Evolutionary conservation across 2,888 invertebrate species (phyloP), one percentile per base, ranked within the genome.

Genomic region (Polydrusus pterygomalis): DNA sequence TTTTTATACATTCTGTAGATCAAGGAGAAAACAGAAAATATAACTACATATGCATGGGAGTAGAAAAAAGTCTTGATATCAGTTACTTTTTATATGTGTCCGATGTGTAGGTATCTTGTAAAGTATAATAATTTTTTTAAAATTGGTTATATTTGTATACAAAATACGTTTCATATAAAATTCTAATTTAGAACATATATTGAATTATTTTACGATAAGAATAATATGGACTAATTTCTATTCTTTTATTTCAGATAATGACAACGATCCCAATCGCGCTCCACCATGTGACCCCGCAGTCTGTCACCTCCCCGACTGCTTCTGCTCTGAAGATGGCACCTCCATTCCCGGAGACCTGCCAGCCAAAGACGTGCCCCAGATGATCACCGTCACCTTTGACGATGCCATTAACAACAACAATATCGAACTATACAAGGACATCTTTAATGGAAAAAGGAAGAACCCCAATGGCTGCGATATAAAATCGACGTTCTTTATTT

Each of bases 361-460:
- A 13, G 87, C 92, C 78, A 94, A 92, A 88, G 95, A 96, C 84
- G 95, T 97, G 0, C 97, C 97, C 6, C 96, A 97, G 89, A 97
- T 97, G 97, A 93, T 97, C 85, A 96, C 96, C 74, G 94, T 97
- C 85, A 97, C 97, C 65, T 97, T 97, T 86, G 97, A 97, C 85
- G 97, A 97, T 84, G 97, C 97, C 84, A 96, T 97, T 88, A 97
- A 97, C 88, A 96, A 96, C 88, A 96, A 97, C 89, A 97, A 97
- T 88, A 97, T 97, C 86, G 96, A 96, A 83, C 89, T 97, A 65
- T 97, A 97, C 91, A 95, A 95, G 87, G 96, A 96, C 84, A 96
- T 97, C 79, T 97, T 97, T 89, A 95, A 94, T 87, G 93, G 93
- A 75, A 94, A 95, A 83, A 92, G 97, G 79, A 95, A 95, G 88